Base-by-base conservation (phyloP, 2,797 vertebrate genomes). In the Australoheros facetus region DNA sequence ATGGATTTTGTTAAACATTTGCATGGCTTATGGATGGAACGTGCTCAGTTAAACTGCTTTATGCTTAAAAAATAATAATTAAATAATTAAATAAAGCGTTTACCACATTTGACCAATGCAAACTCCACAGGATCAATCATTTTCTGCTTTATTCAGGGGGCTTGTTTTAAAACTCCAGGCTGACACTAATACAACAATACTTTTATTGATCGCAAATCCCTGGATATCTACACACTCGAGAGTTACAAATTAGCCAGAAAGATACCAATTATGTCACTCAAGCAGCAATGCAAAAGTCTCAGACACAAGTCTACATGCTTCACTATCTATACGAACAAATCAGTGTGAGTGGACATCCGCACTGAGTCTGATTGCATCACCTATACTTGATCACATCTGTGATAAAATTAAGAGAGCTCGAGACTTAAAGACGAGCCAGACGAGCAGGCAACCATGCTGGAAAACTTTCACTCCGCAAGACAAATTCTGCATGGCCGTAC, bases 211-310 rank as follows among this genome's bases (percentile, higher is more conserved):
- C 42, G 12, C 32, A 28, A 16, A 39, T 11, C 3, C 54, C 26
- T 57, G 53, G 17, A 21, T 34, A 17, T 28, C 32, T 8, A 8
- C 56, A 77, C 73, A 81, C 53, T 60, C 8, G 0, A 9, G 56
- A n/a, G 84, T 87, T 91, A 85, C 89, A 89, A 21, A 89, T 85
- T 83, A 88, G 28, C 75, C 77, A 78, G 48, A 75, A 60, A 74
- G 51, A 64, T 54, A 60, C 73, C 32, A 34, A 32, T 23, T 32
- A 11, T 73, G 74, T 85, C 83, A 84, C 16, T 75, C 30, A 4
- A 9, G 42, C 17, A 62, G 60, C 51, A 79, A 83, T 69, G 59
- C 53, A 70, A 64, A 84, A 79, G 85, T 85, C 78, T 80, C 81
- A 73, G 39, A 71, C 58, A 54, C 79, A 75, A 45, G 37, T 23